Conservation (phyloP, 2,888 invertebrate species). For the Oscheius myriophilus region DNA sequence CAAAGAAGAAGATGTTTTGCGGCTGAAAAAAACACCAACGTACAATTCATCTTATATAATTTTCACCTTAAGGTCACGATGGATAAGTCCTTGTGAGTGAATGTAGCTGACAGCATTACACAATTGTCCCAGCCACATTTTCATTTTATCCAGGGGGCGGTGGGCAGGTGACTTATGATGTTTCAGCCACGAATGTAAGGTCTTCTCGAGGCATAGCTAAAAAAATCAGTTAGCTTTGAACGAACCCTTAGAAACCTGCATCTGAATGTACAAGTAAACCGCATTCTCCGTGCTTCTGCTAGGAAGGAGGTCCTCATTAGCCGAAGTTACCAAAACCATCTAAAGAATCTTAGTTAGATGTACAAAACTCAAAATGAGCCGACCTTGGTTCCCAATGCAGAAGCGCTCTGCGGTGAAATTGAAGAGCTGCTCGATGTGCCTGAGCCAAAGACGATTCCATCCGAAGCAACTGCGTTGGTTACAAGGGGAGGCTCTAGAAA, state of each 20-base stretch:
- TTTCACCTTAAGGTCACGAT: conserved; percentile 72
- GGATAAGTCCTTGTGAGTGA: conserved; percentile 89
- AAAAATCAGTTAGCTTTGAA: conserved; percentile 3
- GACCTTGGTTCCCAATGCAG: background rate
- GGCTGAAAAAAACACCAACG: conserved; percentile 76
- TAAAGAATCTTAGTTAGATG: background rate
- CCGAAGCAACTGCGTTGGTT: background rate
- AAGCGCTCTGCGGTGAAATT: conserved; percentile 1
- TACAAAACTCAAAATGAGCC: background rate
- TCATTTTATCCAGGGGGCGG: conserved; percentile 34
- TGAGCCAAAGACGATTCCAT: conserved; percentile 16
- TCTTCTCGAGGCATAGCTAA: conserved; percentile 71
- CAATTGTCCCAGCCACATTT: conserved; percentile 82
- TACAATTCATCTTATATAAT: too few species aligned
- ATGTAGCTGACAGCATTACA: conserved; percentile 94
- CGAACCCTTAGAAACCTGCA: conserved; percentile 74
- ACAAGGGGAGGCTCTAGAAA: too few species aligned
- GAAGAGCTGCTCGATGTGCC: conserved; percentile 10
- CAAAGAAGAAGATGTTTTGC: conserved; percentile 90
- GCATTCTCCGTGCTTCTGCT: conserved; percentile 30
- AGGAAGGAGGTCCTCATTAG: conserved; percentile 34
- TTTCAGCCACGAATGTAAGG: conserved; percentile 87
- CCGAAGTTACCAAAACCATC: conserved; percentile 34
- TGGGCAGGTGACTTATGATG: conserved; percentile 21
- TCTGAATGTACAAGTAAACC: conserved; percentile 92